phyloP scores from a whole-genome alignment of 1,140 invertebrate genomes.

The Lordiphosa mommai region DNA sequence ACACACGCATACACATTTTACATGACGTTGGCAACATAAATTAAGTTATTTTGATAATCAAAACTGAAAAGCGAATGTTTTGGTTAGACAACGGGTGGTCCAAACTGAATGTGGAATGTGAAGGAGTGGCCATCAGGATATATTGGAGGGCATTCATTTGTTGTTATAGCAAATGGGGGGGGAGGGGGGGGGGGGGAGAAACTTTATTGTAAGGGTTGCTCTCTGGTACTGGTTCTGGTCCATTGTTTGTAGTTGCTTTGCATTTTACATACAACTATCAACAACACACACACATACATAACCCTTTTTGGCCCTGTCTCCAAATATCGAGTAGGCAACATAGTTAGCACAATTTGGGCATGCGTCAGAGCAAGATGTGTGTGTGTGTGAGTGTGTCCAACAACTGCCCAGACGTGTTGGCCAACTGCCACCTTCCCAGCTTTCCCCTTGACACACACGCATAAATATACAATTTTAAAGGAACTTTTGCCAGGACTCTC shows the following conservation, averaged over 20 bases:
- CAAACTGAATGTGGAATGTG: slow-evolving; percentile 1
- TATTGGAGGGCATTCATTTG: slow-evolving; percentile 58
- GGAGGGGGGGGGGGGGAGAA: background rate
- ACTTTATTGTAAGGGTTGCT: slow-evolving; percentile 50
- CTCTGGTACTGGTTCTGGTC: slow-evolving; percentile 30
- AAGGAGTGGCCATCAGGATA: background rate
- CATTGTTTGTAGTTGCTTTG: slow-evolving; percentile 49
- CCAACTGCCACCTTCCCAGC: background rate
- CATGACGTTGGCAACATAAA: slow-evolving; percentile 48
- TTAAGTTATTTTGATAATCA: slow-evolving; percentile 77
- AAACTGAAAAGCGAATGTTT: slow-evolving; percentile 69
- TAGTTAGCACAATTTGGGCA: slow-evolving; percentile 74
- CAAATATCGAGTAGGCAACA: slow-evolving; percentile 49
- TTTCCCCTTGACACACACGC: slow-evolving; percentile 8
- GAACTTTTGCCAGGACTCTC: slow-evolving; percentile 20
- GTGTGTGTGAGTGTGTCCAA: slow-evolving; percentile 33
- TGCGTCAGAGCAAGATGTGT: slow-evolving; percentile 53
- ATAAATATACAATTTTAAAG: slow-evolving; percentile 54
- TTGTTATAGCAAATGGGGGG: slow-evolving; percentile 32
- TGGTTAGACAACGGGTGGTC: slow-evolving; percentile 24
- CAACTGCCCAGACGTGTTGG: slow-evolving; percentile 49
- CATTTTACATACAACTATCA: slow-evolving; percentile 14
- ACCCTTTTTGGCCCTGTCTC: background rate
- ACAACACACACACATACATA: slow-evolving; percentile 3
- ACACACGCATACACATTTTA: background rate